Evolutionary conservation across 2,797 vertebrate species (phyloP), one percentile per base, ranked within the genome.

Genomic region (Emydoidea blandingii): DNA sequence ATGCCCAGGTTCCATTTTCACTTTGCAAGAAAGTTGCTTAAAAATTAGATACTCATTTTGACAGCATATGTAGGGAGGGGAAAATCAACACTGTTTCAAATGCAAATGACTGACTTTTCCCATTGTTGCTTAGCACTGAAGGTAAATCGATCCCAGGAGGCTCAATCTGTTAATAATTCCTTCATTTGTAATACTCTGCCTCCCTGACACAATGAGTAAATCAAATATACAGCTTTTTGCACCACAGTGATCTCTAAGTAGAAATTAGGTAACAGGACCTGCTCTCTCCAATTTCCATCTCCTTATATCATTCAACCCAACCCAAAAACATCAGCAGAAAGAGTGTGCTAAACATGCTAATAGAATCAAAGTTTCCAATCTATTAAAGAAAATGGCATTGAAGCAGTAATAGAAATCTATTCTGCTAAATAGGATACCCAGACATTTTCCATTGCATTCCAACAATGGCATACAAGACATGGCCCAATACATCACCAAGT

Each of bases 271-370:
- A 41, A 88, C 9, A 76, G 27, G 78, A 49, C 11, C 49, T 53
- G 10, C 52, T 92, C 11, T 84, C 82, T 59, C 29, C 90, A 79
- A 93, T 83, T 94, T 95, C 57, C 81, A 89, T 83, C 49, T 94
- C 65, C 21, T 91, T 57, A 10, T 57, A 49, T 18, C 27, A 83
- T 74, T 93, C 79, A 79, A 23, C 5, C 23, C 88, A 53, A 29
- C 31, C 86, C 92, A 41, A 90, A 96, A 93, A 84, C 5, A 84
- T 86, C 44, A 88, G 34, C 18, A 78, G 34, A 89, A 84, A 91
- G 18, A 68, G 1, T 68, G 34, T 81, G n/a, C 34, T 79, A 94
- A 68, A 8, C 37, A 53, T 78, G 15, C 37, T 87, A 79, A 94
- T 86, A 85, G 89, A 85, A 81, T 92, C 79, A 72, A 89, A 95